phyloP scores from a whole-genome alignment of 2,888 invertebrate genomes.

The Ennomos quercinarius region DNA sequence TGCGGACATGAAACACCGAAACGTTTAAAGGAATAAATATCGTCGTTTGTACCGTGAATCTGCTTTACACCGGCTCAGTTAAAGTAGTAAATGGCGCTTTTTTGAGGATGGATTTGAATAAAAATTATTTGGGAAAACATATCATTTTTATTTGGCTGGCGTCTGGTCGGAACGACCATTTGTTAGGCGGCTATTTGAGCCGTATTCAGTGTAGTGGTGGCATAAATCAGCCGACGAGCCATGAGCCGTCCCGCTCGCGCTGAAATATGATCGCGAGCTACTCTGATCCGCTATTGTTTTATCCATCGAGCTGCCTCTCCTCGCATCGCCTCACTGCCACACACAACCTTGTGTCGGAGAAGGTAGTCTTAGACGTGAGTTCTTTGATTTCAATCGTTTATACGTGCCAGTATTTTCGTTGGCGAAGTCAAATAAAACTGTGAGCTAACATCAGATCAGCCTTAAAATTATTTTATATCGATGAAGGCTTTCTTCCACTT shows the following conservation, averaged over 20 bases:
- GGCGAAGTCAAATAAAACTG: slow-evolving; percentile 4
- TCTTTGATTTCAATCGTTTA: slow-evolving; percentile 11
- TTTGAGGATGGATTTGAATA: slow-evolving; percentile 47
- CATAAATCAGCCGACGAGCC: slow-evolving; percentile 55
- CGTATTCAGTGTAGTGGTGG: slow-evolving; percentile 49
- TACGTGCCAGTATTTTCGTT: slow-evolving; percentile 6
- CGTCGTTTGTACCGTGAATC: slow-evolving; percentile 42
- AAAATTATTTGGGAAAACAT: slow-evolving; percentile 54
- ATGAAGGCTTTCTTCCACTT: too few species aligned
- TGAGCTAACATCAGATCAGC: not conserved
- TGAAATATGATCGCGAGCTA: slow-evolving; percentile 53
- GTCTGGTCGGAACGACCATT: slow-evolving; percentile 51
- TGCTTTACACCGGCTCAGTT: slow-evolving; percentile 45
- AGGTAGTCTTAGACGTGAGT: slow-evolving; percentile 6
- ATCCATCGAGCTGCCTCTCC: slow-evolving; percentile 33
- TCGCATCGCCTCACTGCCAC: slow-evolving; percentile 3
- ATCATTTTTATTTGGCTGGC: slow-evolving; percentile 64
- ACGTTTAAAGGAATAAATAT: slow-evolving; percentile 37
- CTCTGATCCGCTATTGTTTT: slow-evolving; percentile 51
- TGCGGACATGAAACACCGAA: slow-evolving; percentile 1
- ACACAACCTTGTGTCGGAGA: not conserved
- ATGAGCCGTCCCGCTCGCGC: slow-evolving; percentile 44
- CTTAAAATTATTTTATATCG: too few species aligned
- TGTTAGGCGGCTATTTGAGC: slow-evolving; percentile 55
- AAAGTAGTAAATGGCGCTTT: slow-evolving; percentile 48